Percentiles rank a stretch among this genome's conserved stretches.
These are phyloP conservation scores for Tetragonisca angustula DNA, from an alignment of 2,888 invertebrate genomes.

Conservation along the genomic window DNA sequence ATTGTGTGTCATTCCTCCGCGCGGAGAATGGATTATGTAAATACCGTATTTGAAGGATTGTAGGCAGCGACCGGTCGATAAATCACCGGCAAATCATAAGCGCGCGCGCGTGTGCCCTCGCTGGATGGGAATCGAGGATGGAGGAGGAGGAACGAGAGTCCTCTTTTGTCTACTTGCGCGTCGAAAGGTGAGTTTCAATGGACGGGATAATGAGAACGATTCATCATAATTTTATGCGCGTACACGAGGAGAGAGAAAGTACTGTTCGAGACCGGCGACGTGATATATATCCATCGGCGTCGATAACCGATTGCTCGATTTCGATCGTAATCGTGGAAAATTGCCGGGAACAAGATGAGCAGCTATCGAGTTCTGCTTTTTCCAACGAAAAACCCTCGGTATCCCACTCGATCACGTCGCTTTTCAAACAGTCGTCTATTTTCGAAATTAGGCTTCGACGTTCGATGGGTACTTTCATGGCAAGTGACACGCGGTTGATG, in stretches of 20 bases:
- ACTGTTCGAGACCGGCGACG: background rate
- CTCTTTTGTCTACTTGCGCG: slow-evolving; percentile 59
- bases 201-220: slow-evolving; percentile 52
- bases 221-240: slow-evolving; percentile 49
- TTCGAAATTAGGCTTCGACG: background rate
- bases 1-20: slow-evolving; percentile 44
- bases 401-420: background rate
- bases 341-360: background rate
- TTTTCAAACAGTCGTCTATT: background rate
- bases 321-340: slow-evolving; percentile 26
- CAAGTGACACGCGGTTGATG: too few species aligned
- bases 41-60: slow-evolving; percentile 57
- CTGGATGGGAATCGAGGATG: slow-evolving; percentile 43
- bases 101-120: slow-evolving; percentile 17
- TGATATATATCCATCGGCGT: slow-evolving; percentile 31
- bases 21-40: slow-evolving; percentile 58
- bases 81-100: slow-evolving; percentile 58
- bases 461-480: background rate
- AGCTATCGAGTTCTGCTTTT: background rate
- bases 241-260: slow-evolving; percentile 25
- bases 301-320: slow-evolving; percentile 30
- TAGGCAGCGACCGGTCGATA: slow-evolving; percentile 54
- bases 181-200: slow-evolving; percentile 44
- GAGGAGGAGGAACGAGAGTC: slow-evolving; percentile 37
- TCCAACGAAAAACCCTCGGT: background rate